These are phyloP conservation scores for Danio albolineatus DNA, from an alignment of 2,797 vertebrate species.

Conservation along the genomic window DNA sequence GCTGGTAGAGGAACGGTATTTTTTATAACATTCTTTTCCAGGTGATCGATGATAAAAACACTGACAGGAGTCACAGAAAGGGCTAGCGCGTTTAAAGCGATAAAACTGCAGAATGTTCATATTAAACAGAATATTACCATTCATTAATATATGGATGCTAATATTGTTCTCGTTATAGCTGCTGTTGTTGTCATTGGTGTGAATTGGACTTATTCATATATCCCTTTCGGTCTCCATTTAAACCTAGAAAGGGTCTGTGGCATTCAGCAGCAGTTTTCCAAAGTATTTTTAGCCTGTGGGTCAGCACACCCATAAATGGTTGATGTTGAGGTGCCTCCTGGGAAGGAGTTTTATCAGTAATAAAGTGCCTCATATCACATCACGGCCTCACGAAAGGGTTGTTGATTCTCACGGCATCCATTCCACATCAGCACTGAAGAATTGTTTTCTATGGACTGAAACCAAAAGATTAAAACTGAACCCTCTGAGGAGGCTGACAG, in stretches of 20 bases:
- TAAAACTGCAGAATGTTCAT: not conserved
- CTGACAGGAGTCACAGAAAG: not conserved
- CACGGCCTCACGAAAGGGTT: constrained; percentile 46
- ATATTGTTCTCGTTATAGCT: not conserved
- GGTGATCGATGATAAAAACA: not conserved
- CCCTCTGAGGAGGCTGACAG: constrained; percentile 56
- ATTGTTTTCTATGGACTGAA: constrained; percentile 74
- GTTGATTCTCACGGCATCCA: constrained; percentile 63
- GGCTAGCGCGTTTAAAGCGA: too few species aligned
- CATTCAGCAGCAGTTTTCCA: not conserved
- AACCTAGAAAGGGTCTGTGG: constrained; percentile 19
- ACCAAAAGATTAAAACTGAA: constrained; percentile 78
- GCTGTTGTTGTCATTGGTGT: not conserved
- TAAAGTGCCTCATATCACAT: constrained; percentile 54
- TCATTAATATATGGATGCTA: not conserved
- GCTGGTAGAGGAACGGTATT: too few species aligned
- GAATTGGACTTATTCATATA: not conserved
- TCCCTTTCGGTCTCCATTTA: constrained; percentile 6
- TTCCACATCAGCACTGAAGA: constrained; percentile 61
- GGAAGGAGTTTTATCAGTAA: constrained; percentile 58
- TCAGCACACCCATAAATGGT: constrained; percentile 52
- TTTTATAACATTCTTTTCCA: too few species aligned
- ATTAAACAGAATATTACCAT: not conserved
- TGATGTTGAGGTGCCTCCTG: constrained; percentile 32
- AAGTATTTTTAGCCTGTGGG: constrained; percentile 49